Base-by-base conservation (phyloP, 2,113 vertebrate genomes). In the Phrynocephalus versicolor region DNA sequence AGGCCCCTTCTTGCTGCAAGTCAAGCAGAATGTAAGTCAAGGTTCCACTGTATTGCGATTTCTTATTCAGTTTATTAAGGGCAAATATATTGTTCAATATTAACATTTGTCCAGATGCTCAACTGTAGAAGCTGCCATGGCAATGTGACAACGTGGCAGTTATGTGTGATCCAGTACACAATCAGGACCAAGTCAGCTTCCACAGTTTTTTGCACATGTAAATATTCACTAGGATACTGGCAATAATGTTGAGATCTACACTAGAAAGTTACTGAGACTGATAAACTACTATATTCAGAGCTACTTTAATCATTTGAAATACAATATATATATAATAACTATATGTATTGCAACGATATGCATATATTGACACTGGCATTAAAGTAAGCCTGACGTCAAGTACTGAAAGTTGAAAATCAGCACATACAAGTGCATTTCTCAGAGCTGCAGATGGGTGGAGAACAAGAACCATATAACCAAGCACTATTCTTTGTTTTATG, bases 371-470 rank as follows among this genome's bases (percentile, higher is more conserved):
- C 9, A 39, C 37, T 71, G 41, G 21, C 58, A 7, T 58, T 57
- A 27, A 85, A 10, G 74, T 69, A 64, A 64, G 74, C 41, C 79
- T 79, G n/a, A 57, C 30, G 73, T 86, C 55, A 64, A 73, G 64
- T 65, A 70, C 74, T 81, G 13, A 73, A 84, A 73, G 85, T n/a
- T n/a, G n/a, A n/a, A n/a, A 62, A 51, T 90, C n/a, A n/a, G 6
- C 55, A 18, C 15, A 86, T 80, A 0, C 5, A 85, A 93, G 86
- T 96, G 95, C 88, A 96, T 87, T 96, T 96, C 95, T 95, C 89
- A 85, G 85, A 91, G 90, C 91, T 92, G 92, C 95, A 97, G 95
- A 93, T 93, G 96, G 96, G 95, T 96, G 96, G 95, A 96, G 96
- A 96, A 90, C 96, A 95, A 88, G 65, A 91, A 93, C 96, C 96